Base-by-base conservation (phyloP, 2,113 vertebrate species). In the Apistogramma diplotaenia region DNA sequence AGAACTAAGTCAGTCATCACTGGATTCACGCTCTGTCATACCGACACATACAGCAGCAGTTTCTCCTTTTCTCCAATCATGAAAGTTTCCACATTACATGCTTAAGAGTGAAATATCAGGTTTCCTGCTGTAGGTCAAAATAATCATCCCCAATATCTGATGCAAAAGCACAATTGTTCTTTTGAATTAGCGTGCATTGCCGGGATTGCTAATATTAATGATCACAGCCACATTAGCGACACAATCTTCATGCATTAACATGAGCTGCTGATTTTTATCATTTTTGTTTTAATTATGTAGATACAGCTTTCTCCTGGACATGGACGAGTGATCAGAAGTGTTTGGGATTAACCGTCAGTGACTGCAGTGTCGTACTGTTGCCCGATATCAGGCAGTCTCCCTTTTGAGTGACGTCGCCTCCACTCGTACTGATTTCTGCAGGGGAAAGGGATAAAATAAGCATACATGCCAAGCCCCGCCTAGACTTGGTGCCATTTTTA, bases 91-190 rank as follows among this genome's bases (percentile, higher is more conserved):
- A 77, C 83, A 84, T 84, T 77, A 31, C 10, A 58, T 78, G 60
- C 56, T 29, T 23, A 35, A 33, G 56, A 82, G 61, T 21, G 8
- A 83, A 83, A 85, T 79, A 84, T 62, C 59, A 84, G 57, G 81
- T 83, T 83, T 83, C 79, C 53, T n/a, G 83, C 85, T 83, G 76
- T 72, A 81, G 81, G 86, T 87, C 83, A 89, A 49, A 89, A 53
- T 59, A 84, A 89, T 86, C 86, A 85, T 43, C 37, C n/a, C 80
- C 61, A 29, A 49, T 70, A 81, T 77, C 40, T 56, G 55, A 85
- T 61, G 40, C 54, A 13, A 43, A 79, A n/a, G 65, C 2, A 2
- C 19, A 46, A 58, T 33, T 70, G 25, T 65, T 59, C 46, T 55
- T 79, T 77, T 33, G 29, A 74, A 54, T 76, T 31, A 43, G 21